Evolutionary conservation across 2,797 vertebrate genomes (phyloP).

Genomic region (Momotus momota): DNA sequence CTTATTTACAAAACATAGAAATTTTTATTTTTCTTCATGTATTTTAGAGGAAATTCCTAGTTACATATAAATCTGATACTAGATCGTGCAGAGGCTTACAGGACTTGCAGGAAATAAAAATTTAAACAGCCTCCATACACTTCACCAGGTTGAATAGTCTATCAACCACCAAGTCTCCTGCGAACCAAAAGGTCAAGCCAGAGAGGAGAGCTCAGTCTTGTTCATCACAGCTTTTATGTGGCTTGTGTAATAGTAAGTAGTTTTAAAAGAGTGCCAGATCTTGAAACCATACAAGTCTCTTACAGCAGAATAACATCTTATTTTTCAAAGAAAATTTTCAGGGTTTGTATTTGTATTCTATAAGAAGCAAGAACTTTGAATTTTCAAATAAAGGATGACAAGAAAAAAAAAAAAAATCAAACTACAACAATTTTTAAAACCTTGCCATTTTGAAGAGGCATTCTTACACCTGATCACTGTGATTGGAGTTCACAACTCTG

Average conservation of each 20-base stretch:
- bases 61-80: not conserved
- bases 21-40: not conserved
- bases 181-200: not conserved
- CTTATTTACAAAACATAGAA: not conserved
- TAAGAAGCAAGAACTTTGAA: not conserved
- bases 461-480: not conserved
- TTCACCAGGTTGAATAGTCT: not conserved
- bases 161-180: not conserved
- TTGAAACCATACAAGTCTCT: not conserved
- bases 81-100: not conserved
- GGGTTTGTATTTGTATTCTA: not conserved
- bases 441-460: not conserved
- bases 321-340: not conserved
- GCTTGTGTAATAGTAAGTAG: not conserved
- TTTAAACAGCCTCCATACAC: not conserved
- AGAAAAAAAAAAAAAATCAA: not conserved
- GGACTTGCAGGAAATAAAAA: not conserved
- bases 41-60: not conserved
- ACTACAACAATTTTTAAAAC: not conserved
- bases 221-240: rapidly evolving
- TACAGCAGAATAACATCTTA: not conserved
- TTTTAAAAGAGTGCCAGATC: not conserved
- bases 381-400: not conserved
- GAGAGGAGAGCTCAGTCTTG: not conserved
- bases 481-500: not conserved